phyloP scores from a whole-genome alignment of 2,113 vertebrate species.

The Coryphaenoides rupestris region DNA sequence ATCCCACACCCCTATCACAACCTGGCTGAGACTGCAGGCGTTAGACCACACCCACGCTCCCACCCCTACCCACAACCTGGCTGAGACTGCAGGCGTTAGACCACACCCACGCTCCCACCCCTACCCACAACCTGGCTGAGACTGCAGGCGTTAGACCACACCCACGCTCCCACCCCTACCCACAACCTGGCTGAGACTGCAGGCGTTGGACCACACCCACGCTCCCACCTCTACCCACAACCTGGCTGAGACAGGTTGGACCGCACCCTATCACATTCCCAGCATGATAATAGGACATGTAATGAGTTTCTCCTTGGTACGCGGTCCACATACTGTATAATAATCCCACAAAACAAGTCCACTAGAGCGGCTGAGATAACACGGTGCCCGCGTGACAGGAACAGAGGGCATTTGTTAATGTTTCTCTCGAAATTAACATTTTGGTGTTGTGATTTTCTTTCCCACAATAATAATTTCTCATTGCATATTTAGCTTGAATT shows the following conservation, averaged over 20 bases:
- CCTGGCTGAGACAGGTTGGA: conserved; percentile 36
- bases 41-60: not conserved
- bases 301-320: conserved; percentile 68
- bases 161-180: conserved; percentile 12
- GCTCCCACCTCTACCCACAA: not conserved
- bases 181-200: conserved; percentile 13
- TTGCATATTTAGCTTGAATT: conserved; percentile 21
- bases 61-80: not conserved
- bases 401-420: conserved; percentile 55
- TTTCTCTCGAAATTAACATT: conserved; percentile 44
- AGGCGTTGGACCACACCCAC: not conserved
- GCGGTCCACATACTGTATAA: conserved; percentile 65
- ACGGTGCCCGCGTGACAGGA: conserved; percentile 53
- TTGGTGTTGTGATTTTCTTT: too few relatives aligned
- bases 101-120: conserved; percentile 28
- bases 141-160: conserved; percentile 33
- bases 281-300: conserved; percentile 66
- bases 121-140: too few relatives aligned
- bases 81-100: conserved; percentile 39
- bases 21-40: conserved; percentile 16
- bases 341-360: conserved; percentile 66
- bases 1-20: too few relatives aligned
- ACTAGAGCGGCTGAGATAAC: conserved; percentile 68
- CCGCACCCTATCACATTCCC: conserved; percentile 27
- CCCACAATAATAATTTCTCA: too few relatives aligned